Evolutionary conservation across 2,797 vertebrate species (phyloP), one percentile per base, ranked within the genome.

Genomic region (Heliangelus exortis): DNA sequence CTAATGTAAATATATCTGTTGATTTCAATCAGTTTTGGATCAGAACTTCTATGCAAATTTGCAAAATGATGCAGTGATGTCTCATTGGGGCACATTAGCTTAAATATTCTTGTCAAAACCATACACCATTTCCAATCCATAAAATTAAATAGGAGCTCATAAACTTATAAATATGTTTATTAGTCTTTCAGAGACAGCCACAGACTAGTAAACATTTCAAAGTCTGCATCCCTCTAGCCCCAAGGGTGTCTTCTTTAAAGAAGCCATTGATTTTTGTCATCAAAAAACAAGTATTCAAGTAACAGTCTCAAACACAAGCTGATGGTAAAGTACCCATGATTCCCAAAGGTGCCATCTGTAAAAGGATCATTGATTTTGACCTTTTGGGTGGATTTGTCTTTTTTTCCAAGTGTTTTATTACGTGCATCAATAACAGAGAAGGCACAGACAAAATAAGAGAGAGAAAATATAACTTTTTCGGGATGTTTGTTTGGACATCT

Each of bases 361-460:
- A 97, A 97, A 97, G 81, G 84, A 97, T 96, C 97, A 97, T 97
- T 97, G 97, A 98, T 97, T 97, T 96, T 97, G 96, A 97, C 97
- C 96, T 98, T 97, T 97, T 94, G 94, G 96, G 96, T 96, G 87
- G 89, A 96, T 97, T 95, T 97, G 59, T 96, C 89, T 95, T 85
- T 96, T 84, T 94, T 96, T 89, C 84, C 74, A 85, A 90, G 79
- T 93, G 84, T 96, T 96, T 97, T 96, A 96, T 97, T 97, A 96
- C 94, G 82, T 96, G 75, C 91, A 96, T 96, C 83, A 95, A 96
- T 96, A 97, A 96, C 85, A 80, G 33, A 28, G 57, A 78, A 90
- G 91, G 81, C 88, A 94, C 84, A 62, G 68, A 84, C 84, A 97
- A 94, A 94, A 88, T 55, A 81, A 94, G 84, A 83, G 55, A 68